A percentile compares a stretch with the other conserved stretches of the same genome.
Evolutionary conservation across 2,797 vertebrate species (phyloP).

Genomic region (Ctenopoma multispine): DNA sequence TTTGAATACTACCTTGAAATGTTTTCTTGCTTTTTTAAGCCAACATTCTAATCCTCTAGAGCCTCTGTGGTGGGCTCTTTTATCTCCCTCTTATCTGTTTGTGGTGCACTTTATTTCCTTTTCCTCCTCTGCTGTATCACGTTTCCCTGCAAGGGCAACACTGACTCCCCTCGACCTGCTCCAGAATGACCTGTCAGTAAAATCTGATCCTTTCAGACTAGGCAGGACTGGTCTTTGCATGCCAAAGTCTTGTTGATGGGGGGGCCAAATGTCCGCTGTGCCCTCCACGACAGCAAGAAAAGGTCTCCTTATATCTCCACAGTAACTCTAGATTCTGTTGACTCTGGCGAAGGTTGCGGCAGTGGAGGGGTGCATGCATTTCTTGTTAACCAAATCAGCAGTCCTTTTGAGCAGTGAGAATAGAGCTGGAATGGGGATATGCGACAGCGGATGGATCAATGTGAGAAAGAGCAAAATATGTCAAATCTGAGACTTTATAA

Average conservation of each 20-base stretch:
- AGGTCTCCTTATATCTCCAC: slow-evolving; percentile 66
- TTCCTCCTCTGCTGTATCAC: slow-evolving; percentile 72
- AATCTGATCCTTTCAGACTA: slow-evolving; percentile 83
- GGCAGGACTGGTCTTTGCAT: slow-evolving; percentile 69
- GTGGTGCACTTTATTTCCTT: slow-evolving; percentile 76
- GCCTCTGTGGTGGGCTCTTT: slow-evolving; percentile 53
- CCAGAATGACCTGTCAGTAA: slow-evolving; percentile 82
- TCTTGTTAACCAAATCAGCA: slow-evolving; percentile 66
- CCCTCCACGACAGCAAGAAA: slow-evolving; percentile 78
- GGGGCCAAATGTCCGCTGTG: slow-evolving; percentile 75
- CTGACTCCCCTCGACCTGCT: slow-evolving; percentile 65
- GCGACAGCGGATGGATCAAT: slow-evolving; percentile 63
- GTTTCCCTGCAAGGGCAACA: slow-evolving; percentile 82
- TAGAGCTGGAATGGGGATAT: slow-evolving; percentile 49
- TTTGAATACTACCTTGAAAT: slow-evolving; percentile 44
- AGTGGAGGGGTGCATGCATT: slow-evolving; percentile 29
- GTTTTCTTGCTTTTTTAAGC: slow-evolving; percentile 43
- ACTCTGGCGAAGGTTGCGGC: slow-evolving; percentile 68
- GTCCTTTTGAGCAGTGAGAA: slow-evolving; percentile 53
- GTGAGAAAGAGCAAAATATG: slow-evolving; percentile 58
- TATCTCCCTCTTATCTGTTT: slow-evolving; percentile 76
- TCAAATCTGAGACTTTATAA: slow-evolving; percentile 61
- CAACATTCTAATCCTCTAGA: slow-evolving; percentile 49
- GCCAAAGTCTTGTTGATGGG: slow-evolving; percentile 75
- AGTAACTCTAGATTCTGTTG: slow-evolving; percentile 82